Conservation (phyloP, 1,140 invertebrate genomes). For the Periplaneta americana region DNA sequence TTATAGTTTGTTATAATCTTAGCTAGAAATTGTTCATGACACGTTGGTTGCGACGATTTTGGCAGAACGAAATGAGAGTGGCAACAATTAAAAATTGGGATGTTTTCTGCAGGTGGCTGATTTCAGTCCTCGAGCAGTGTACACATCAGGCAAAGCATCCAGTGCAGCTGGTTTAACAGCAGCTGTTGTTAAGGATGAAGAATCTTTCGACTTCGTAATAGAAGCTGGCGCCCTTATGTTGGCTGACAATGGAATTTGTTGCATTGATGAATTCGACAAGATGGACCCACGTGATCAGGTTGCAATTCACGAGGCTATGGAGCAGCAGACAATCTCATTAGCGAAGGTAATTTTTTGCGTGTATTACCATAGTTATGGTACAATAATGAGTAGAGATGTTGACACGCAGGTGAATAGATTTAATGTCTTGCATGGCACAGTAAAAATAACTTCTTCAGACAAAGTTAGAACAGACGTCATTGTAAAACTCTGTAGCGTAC, state of each 20-base stretch:
- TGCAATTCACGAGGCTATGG: conserved; percentile 99
- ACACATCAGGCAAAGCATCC: conserved; percentile 98
- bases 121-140: conserved; percentile 92
- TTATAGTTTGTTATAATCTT: too few relatives aligned
- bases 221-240: conserved; percentile 99
- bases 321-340: conserved; percentile 99
- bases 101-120: conserved; percentile 71
- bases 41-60: too few relatives aligned
- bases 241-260: conserved; percentile 98
- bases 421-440: too few relatives aligned
- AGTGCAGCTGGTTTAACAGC: conserved; percentile 97
- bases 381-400: too few relatives aligned
- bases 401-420: too few relatives aligned
- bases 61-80: too few relatives aligned
- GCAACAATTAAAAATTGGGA: too few relatives aligned
- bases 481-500: too few relatives aligned
- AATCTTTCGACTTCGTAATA: conserved; percentile 97
- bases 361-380: too few relatives aligned
- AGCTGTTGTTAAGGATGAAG: conserved; percentile 95
- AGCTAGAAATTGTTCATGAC: too few relatives aligned
- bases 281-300: conserved; percentile 98
- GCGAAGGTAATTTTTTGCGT: conserved; percentile 64
- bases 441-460: too few relatives aligned
- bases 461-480: too few relatives aligned
- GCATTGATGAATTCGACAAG: conserved; percentile 99